Percentiles rank a stretch among this genome's conserved stretches.
These are phyloP conservation scores for Eristalis pertinax DNA, from an alignment of 2,888 invertebrate genomes.

Conservation along the genomic window DNA sequence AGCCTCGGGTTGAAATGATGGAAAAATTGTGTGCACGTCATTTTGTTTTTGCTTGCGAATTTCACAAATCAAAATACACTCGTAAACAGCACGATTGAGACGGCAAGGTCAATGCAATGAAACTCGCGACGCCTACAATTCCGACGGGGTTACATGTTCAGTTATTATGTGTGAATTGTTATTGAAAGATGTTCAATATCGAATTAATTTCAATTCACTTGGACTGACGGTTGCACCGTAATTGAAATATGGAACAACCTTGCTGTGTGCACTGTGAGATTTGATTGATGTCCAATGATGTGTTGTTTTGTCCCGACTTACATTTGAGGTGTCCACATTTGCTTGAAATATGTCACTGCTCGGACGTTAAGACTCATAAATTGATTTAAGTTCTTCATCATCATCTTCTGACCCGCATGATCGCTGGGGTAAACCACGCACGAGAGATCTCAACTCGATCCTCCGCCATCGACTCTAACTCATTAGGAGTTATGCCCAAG, in stretches of 20 bases:
- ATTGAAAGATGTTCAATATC: background rate
- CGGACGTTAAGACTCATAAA: too few relatives aligned
- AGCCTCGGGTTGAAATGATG: constrained; percentile 11
- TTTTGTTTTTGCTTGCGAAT: constrained; percentile 1
- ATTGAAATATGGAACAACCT: background rate
- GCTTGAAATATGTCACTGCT: too few relatives aligned
- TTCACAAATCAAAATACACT: constrained; percentile 2
- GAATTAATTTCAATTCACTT: background rate
- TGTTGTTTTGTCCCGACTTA: too few relatives aligned
- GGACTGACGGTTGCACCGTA: background rate
- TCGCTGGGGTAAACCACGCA: too few relatives aligned
- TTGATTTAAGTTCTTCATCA: too few relatives aligned
- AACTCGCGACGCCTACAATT: background rate
- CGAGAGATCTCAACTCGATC: too few relatives aligned
- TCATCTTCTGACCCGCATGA: too few relatives aligned
- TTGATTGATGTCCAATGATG: too few relatives aligned
- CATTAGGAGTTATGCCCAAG: too few relatives aligned
- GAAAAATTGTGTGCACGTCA: constrained; percentile 5
- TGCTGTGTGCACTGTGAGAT: background rate
- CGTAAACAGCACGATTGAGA: background rate
- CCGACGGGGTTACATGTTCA: background rate
- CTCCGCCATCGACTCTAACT: too few relatives aligned
- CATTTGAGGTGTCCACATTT: too few relatives aligned
- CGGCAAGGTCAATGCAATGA: background rate
- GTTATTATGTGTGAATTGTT: background rate